phyloP scores from a whole-genome alignment of 2,113 vertebrate genomes.

The Chlorodrepanis virens region DNA sequence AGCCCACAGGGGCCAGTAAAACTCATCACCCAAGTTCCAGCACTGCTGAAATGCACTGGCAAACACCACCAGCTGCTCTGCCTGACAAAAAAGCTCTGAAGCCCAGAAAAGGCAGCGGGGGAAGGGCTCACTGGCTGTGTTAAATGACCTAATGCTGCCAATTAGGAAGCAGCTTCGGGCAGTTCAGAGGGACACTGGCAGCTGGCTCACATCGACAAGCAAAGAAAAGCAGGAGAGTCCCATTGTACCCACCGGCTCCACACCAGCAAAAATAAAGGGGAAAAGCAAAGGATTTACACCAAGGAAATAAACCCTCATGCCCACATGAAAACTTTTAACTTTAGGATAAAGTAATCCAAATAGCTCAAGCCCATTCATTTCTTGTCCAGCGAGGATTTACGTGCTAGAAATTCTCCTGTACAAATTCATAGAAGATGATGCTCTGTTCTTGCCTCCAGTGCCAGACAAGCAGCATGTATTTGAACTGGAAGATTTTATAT shows the following conservation, averaged over 20 bases:
- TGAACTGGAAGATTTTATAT: not conserved
- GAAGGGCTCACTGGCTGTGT: not conserved
- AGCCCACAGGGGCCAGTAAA: not conserved
- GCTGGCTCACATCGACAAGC: not conserved
- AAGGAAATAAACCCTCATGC: not conserved
- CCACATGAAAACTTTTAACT: not conserved
- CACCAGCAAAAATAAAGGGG: not conserved
- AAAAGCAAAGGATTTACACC: not conserved
- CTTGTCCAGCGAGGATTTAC: not conserved
- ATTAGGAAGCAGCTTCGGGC: conserved; percentile 13
- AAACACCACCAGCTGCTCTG: not conserved
- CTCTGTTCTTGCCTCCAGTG: not conserved
- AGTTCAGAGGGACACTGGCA: conserved; percentile 17
- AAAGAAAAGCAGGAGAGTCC: not conserved
- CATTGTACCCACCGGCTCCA: not conserved
- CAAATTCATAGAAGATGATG: not conserved
- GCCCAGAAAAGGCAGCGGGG: conserved; percentile 48
- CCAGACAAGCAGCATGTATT: not conserved
- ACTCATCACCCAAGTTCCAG: not conserved
- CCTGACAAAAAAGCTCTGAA: not conserved
- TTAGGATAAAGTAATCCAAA: not conserved
- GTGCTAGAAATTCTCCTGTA: not conserved
- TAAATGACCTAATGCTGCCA: conserved; percentile 60
- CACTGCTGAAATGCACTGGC: not conserved
- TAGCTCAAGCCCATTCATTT: not conserved